Evolutionary conservation across 2,113 vertebrate genomes (phyloP), one percentile per base, ranked within the genome.

Genomic region (Candoia aspera): DNA sequence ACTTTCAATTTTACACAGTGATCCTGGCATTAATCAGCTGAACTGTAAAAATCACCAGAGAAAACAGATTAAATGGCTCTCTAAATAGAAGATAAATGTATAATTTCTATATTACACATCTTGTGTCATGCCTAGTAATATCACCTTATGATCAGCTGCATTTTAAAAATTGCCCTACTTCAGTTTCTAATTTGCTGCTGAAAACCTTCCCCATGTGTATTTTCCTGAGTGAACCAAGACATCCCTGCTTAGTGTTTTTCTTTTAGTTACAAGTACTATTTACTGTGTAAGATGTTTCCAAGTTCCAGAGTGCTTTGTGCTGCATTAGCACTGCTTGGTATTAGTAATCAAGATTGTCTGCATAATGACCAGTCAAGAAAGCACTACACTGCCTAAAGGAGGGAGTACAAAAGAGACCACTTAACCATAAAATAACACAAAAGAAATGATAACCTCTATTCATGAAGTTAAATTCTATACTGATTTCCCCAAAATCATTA

Each of bases 51-150:
- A 92, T 92, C 84, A 93, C 57, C n/a, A 91, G 58, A 79, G 91
- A 95, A 95, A 94, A 94, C 57, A 96, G 95, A 95, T 94, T 95
- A 94, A 96, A 89, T 2, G 9, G 13, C 68, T 93, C 29, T 55
- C 94, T 95, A 94, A 93, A 93, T 73, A 59, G 55, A 94, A 8
- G 0, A 1, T 93, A 94, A 93, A 88, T 88, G 11, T 93, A 87
- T 29, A 94, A 9, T 90, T 89, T 94, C 79, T 84, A 91, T 13
- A 60, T 91, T 92, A 59, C 0, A 53, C 0, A 79, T 37, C 21
- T 58, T 58, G 93, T 89, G 4, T 0, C 79, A 86, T 86, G 23
- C 2, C 23, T 91, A 86, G 92, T 87, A 90, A 24, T 53, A 4
- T 3, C 15, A 92, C 42, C 0, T 96, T 86, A 84, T 60, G 90